phyloP scores from a whole-genome alignment of 2,797 vertebrate species.

The Anguilla obscura region DNA sequence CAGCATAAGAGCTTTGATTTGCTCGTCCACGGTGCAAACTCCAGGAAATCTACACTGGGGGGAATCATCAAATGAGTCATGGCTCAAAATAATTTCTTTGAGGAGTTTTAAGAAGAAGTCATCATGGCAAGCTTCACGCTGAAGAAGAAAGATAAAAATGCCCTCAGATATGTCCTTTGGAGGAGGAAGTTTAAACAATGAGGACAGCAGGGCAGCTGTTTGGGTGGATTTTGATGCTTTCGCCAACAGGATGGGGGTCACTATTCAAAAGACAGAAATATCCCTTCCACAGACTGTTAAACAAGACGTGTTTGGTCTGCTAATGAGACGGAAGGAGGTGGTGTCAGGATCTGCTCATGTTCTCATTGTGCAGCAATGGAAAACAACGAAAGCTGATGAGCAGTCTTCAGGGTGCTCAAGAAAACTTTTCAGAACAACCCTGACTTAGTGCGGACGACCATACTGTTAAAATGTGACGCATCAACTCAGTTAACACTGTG shows the following conservation, averaged over 20 bases:
- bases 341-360: not conserved
- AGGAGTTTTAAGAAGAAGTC: slow-evolving; percentile 88
- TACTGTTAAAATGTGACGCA: not conserved
- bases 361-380: not conserved
- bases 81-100: slow-evolving; percentile 90
- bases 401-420: not conserved
- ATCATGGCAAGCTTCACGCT: slow-evolving; percentile 82
- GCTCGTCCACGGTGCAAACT: slow-evolving; percentile 81
- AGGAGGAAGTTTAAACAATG: slow-evolving; percentile 85
- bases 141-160: slow-evolving; percentile 95
- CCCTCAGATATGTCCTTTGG: slow-evolving; percentile 59
- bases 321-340: slow-evolving; percentile 37
- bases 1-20: slow-evolving; percentile 99
- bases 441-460: not conserved
- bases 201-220: slow-evolving; percentile 71
- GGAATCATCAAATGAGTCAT: slow-evolving; percentile 93
- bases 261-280: slow-evolving; percentile 66
- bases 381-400: not conserved
- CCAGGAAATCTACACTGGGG: slow-evolving; percentile 89
- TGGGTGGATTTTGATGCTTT: slow-evolving; percentile 78
- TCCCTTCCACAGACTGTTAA: slow-evolving; percentile 67
- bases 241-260: slow-evolving; percentile 61
- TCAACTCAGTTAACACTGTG: slow-evolving; percentile 79
- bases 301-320: slow-evolving; percentile 22
- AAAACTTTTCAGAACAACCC: not conserved